Conservation (phyloP, 2,113 vertebrate genomes). For the Odontophorus gujanensis region DNA sequence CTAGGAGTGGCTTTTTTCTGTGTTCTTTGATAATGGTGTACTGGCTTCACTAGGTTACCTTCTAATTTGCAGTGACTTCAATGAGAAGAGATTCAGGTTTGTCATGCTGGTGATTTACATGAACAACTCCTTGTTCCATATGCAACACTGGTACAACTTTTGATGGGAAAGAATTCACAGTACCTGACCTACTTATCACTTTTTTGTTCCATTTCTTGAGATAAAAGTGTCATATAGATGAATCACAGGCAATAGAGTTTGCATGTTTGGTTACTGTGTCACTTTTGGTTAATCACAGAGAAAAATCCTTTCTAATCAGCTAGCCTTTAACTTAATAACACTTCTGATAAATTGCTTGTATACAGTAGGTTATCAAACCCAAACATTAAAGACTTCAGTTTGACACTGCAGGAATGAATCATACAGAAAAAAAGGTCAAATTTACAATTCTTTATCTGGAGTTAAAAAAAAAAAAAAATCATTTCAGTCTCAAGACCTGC, state of each 20-base stretch:
- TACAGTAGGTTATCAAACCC: conserved; percentile 40
- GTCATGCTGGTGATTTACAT: not conserved
- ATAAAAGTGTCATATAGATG: not conserved
- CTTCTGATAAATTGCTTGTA: conserved; percentile 43
- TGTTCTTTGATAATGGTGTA: not conserved
- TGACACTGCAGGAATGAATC: conserved; percentile 24
- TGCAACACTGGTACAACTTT: not conserved
- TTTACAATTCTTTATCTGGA: not conserved
- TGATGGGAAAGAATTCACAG: not conserved
- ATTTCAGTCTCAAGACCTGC: not conserved
- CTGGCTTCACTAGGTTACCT: not conserved
- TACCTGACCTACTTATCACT: not conserved
- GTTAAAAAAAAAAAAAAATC: not conserved
- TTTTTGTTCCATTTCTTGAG: not conserved
- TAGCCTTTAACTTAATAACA: conserved; percentile 44
- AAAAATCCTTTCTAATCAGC: conserved; percentile 49
- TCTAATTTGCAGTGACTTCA: conserved; percentile 16
- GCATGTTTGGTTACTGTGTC: not conserved
- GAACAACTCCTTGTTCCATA: not conserved
- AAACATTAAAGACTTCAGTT: conserved; percentile 34
- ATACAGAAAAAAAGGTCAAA: not conserved
- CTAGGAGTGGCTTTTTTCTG: not conserved
- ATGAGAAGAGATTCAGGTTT: conserved; percentile 16
- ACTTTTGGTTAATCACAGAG: conserved; percentile 35
- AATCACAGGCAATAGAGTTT: not conserved